Base-by-base conservation (phyloP, 2,113 vertebrate species). In the Empidonax alnorum region DNA sequence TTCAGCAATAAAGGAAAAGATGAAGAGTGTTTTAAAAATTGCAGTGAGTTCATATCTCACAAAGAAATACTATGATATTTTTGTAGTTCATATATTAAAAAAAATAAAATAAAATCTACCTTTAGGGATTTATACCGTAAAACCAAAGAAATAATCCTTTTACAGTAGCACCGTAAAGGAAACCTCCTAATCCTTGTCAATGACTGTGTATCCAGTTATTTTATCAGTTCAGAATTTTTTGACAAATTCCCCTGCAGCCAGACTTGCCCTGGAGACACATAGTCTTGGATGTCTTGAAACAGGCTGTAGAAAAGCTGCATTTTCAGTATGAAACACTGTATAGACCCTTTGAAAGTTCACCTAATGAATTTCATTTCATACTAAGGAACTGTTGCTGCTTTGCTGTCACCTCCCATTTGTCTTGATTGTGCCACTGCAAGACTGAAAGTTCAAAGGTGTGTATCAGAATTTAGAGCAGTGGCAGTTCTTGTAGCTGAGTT, bases 131-230 rank as follows among this genome's bases (percentile, higher is more conserved):
- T 92, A n/a, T 14, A 52, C 24, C 78, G 56, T 93, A 88, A 95
- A 91, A 83, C 52, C 82, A 84, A 90, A 71, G 52, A 94, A 68
- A 46, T 87, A 96, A 87, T 96, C 86, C 76, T 89, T 95, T 96
- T 95, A 82, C 52, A 82, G 61, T 58, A 84, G 44, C 65, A 55
- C 53, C 35, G 22, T 87, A 78, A 92, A 92, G 37, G 41, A 94
- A 84, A 53, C 37, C 69, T 89, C 76, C 79, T 92, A 95, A 82
- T 93, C 73, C 88, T 81, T 88, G 61, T 92, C 87, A 92, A 61
- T 84, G 79, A 53, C 76, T 49, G 22, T 55, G 58, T 75, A 84
- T 65, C 14, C 56, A 42, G 37, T 81, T 90, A 71, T 35, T 90
- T n/a, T 30, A 82, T 84, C 66, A 20, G 62, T 67, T 79, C 49